These are phyloP conservation scores for Redunca redunca DNA, from an alignment of 2,113 vertebrate species.

Conservation along the genomic window DNA sequence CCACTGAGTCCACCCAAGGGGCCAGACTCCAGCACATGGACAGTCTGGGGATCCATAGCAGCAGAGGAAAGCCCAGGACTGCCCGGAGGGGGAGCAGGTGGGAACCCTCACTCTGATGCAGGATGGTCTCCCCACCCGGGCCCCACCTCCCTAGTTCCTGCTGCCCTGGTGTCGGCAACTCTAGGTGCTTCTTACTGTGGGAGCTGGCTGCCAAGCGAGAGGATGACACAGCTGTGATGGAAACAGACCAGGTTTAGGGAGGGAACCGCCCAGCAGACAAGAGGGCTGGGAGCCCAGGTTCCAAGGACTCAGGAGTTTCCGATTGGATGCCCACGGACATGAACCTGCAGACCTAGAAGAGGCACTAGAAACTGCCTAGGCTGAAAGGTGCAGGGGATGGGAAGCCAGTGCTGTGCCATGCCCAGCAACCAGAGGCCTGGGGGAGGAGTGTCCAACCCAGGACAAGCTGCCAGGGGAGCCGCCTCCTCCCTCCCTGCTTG, in stretches of 20 bases:
- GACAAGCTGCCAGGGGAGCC: neutral
- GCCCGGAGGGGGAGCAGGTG: accelerated
- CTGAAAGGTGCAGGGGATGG: neutral
- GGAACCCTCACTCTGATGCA: neutral
- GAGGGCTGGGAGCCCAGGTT: neutral
- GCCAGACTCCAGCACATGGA: neutral
- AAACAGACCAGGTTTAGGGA: neutral
- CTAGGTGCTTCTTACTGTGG: neutral
- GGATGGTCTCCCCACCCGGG: neutral
- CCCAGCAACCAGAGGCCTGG: neutral
- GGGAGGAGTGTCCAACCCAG: neutral
- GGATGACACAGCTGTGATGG: too few species aligned
- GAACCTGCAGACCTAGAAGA: neutral
- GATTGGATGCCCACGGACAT: accelerated
- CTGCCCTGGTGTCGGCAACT: neutral
- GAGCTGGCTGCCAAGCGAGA: neutral
- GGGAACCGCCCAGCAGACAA: neutral
- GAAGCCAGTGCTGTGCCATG: neutral
- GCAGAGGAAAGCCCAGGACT: neutral
- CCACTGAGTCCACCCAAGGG: neutral
- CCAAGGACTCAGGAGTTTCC: neutral
- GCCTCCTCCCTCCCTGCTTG: neutral
- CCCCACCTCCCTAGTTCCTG: neutral
- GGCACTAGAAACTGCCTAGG: neutral
- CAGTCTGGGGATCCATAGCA: neutral